phyloP scores from a whole-genome alignment of 2,888 invertebrate genomes.

The Odontocerum albicorne region DNA sequence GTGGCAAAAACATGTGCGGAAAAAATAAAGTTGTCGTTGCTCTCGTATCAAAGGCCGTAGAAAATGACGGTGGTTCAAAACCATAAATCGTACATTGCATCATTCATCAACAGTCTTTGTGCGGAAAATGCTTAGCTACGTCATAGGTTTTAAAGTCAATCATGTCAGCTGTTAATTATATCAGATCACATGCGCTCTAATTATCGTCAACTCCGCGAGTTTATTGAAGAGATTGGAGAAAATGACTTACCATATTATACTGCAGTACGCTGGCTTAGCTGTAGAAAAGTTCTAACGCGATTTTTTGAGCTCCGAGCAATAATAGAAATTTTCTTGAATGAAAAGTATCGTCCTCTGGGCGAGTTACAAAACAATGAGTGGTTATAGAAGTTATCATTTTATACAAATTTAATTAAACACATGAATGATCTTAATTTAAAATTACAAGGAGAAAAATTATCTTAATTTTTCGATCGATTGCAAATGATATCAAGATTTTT shows the following conservation, averaged over 20 bases:
- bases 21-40: constrained; percentile 39
- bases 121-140: no score
- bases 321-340: constrained; percentile 37
- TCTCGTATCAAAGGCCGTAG: constrained; percentile 39
- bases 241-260: no score
- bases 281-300: constrained; percentile 36
- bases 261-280: constrained; percentile 36
- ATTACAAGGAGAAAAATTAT: no score
- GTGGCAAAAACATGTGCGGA: no score
- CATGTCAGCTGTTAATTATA: no score
- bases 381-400: constrained; percentile 39
- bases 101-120: no score
- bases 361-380: constrained; percentile 38
- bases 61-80: no score
- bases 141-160: constrained; percentile 41
- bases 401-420: constrained; percentile 38
- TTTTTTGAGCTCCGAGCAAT: constrained; percentile 35
- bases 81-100: no score
- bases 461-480: no score
- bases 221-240: constrained; percentile 39
- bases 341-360: constrained; percentile 37
- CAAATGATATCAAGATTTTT: no score
- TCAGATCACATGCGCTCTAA: no score
- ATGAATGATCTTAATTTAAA: constrained; percentile 35
- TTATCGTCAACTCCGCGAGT: constrained; percentile 39